Evolutionary conservation across 1,140 invertebrate genomes (phyloP), one percentile per base, ranked within the genome.

Genomic region (Dinoponera quadriceps): DNA sequence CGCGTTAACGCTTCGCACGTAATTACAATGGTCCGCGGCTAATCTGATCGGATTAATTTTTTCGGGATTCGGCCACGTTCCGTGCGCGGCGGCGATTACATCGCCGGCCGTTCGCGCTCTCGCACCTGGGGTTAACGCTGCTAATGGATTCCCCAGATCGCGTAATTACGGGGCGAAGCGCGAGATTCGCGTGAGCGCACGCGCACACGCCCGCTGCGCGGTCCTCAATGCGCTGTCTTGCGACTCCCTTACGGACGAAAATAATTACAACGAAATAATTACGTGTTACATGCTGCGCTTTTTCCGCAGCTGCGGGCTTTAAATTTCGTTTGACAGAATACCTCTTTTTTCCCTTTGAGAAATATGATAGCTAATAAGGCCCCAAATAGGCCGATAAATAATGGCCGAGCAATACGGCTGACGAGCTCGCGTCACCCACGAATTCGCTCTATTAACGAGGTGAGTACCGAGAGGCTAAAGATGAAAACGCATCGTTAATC

Each of bases 41-140:
- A 86, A 88, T 88, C 87, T 73, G 83, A 88, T 84, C 69, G 84
- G 74, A 88, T 88, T 88, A 77, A 85, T 88, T 84, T 88, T 86
- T 66, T 80, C 69, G 59, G 55, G 55, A 54, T 54, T 66, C 60
- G 54, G 48, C 74, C 49, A 60, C 65, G 75, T 59, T 63, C 33
- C 54, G 38, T 68, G 59, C 71, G 25, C 69, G 75, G 49, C 25
- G 68, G 33, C 44, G 72, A 88, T 85, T 88, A 80, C 51, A 85
- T 88, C 87, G 86, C 38, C 54, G 73, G 9, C 44, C 66, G 73
- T 69, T 69, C 38, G 25, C 66, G 74, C 71, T 77, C 74, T 77
- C 71, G 51, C 87, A 86, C 80, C 87, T 88, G 74, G 14, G 51
- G 81, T 88, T 88, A 88, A 88, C 63, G 18, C 59, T 20, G 80